Conservation (phyloP, 2,113 vertebrate genomes). For the Tiliqua scincoides region DNA sequence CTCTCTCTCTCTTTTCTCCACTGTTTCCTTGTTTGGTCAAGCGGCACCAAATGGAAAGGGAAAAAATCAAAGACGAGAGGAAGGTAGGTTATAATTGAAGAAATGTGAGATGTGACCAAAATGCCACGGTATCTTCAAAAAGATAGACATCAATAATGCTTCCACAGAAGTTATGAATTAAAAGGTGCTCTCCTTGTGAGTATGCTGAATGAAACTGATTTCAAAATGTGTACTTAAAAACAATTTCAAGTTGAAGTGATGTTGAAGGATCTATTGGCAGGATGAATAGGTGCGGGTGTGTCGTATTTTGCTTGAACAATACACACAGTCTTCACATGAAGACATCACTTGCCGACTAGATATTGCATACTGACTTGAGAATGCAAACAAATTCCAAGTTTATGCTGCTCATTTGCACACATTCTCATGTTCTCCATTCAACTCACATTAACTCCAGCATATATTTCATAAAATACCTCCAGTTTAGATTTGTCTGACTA, state of each 20-base stretch:
- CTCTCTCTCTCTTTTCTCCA: background rate
- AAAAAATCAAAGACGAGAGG: background rate
- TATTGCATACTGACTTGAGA: background rate
- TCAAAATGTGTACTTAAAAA: too few species aligned
- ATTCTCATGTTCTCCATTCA: background rate
- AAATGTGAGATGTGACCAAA: too few species aligned
- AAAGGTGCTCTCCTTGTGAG: too few species aligned
- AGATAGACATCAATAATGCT: too few species aligned
- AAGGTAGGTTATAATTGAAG: background rate
- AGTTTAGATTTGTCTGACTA: too few species aligned
- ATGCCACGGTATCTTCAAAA: too few species aligned
- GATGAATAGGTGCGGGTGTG: background rate
- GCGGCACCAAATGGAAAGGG: too few species aligned
- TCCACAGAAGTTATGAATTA: too few species aligned
- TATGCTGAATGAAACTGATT: too few species aligned
- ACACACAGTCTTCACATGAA: background rate
- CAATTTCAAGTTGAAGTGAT: too few species aligned
- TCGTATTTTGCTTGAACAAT: background rate
- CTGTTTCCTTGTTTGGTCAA: too few species aligned
- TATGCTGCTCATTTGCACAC: background rate
- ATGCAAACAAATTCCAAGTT: background rate
- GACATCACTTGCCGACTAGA: background rate
- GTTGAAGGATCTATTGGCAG: too few species aligned
- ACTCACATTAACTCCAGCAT: background rate
- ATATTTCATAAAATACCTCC: background rate